Evolutionary conservation across 2,797 vertebrate genomes (phyloP).

Genomic region (Galaxias olidus): DNA sequence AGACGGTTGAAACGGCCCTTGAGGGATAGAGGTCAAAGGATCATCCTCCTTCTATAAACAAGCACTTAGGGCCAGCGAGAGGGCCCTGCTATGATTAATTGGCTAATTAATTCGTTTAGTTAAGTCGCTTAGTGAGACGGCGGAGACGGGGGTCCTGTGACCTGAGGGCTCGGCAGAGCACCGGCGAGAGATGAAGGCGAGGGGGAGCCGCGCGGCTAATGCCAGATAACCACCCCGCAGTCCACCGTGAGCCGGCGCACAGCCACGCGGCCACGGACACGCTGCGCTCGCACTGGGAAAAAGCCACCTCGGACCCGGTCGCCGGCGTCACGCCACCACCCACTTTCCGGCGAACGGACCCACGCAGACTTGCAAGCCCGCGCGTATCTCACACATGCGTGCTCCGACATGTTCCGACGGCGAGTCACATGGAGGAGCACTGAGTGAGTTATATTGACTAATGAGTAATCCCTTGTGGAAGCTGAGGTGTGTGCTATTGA

Average conservation of each 20-base stretch:
- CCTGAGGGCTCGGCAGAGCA: slow-evolving; percentile 61
- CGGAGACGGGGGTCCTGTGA: slow-evolving; percentile 66
- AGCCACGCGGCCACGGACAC: slow-evolving; percentile 7
- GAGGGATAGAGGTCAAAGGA: slow-evolving; percentile 76
- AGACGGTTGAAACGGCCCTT: slow-evolving; percentile 72
- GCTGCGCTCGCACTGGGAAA: too few relatives aligned
- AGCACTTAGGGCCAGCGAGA: slow-evolving; percentile 77
- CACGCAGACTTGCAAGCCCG: too few relatives aligned
- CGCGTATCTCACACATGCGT: not conserved
- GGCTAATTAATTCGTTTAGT: slow-evolving; percentile 82
- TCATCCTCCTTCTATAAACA: slow-evolving; percentile 74
- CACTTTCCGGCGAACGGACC: too few relatives aligned
- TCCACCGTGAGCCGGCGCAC: slow-evolving; percentile 62
- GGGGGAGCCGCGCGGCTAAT: slow-evolving; percentile 65
- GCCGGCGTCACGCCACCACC: not conserved
- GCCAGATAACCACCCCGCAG: slow-evolving; percentile 71
- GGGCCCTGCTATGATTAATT: slow-evolving; percentile 81
- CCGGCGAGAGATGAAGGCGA: slow-evolving; percentile 45
- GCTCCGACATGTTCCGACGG: slow-evolving; percentile 1
- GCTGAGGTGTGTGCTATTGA: slow-evolving; percentile 63
- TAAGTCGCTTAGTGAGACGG: slow-evolving; percentile 73
- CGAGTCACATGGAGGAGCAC: not conserved
- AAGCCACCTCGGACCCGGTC: too few relatives aligned
- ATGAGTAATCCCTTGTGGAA: slow-evolving; percentile 57
- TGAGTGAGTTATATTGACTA: slow-evolving; percentile 44